phyloP scores from a whole-genome alignment of 2,113 vertebrate genomes.

The western clawed frog (Xenopus tropicalis) region DNA sequence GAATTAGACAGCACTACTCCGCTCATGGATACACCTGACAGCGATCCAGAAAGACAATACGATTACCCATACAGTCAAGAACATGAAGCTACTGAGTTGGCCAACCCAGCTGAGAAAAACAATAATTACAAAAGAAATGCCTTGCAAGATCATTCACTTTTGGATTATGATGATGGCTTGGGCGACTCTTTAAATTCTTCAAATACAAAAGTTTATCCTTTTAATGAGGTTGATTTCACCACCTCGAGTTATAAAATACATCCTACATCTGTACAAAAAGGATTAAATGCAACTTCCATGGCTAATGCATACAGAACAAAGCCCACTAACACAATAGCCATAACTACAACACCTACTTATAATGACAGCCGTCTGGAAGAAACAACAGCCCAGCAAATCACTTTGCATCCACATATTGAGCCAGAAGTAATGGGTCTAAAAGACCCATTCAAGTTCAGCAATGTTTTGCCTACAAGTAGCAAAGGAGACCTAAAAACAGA shows the following conservation, averaged over 20 bases:
- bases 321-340: background rate
- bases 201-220: background rate
- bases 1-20: conserved; percentile 43
- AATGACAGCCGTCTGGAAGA: background rate
- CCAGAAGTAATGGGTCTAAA: background rate
- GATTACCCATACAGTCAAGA: conserved; percentile 71
- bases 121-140: conserved; percentile 35
- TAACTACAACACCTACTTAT: background rate
- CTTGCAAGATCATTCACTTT: conserved; percentile 15
- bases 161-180: conserved; percentile 11
- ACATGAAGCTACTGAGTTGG: conserved; percentile 59
- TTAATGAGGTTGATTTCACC: background rate
- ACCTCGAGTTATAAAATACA: background rate
- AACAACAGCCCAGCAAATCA: background rate
- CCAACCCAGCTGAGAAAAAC: conserved; percentile 37
- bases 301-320: background rate
- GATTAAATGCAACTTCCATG: background rate
- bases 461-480: background rate
- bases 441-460: background rate
- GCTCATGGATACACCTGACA: conserved; percentile 59
- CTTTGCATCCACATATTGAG: background rate
- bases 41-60: conserved; percentile 56
- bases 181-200: background rate
- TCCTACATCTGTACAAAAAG: background rate
- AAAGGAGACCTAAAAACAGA: background rate